Conservation (phyloP, 2,888 invertebrate genomes). For the Drosophila mercatorum region DNA sequence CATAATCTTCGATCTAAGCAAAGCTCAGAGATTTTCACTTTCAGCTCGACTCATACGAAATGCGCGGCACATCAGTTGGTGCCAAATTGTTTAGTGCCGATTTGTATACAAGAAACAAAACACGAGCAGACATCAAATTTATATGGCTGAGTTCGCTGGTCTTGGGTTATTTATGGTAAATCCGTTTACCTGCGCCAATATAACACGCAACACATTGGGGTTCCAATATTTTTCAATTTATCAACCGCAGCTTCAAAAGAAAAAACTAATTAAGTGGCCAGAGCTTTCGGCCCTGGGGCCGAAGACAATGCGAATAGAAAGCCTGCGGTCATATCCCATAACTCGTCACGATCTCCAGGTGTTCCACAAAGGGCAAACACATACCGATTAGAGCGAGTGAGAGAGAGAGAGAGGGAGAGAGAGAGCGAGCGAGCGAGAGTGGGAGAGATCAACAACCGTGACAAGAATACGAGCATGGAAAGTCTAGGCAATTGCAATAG, state of each 20-base stretch:
- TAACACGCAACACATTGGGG: constrained; percentile 6
- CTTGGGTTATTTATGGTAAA: constrained; percentile 59
- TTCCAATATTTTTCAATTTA: constrained; percentile 20
- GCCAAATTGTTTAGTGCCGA: constrained; percentile 47
- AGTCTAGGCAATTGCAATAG: constrained; percentile 42
- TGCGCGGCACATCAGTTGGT: constrained; percentile 52
- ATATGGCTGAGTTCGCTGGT: constrained; percentile 38
- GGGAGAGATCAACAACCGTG: constrained; percentile 55
- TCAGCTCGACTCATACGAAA: constrained; percentile 51
- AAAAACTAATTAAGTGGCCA: constrained; percentile 66
- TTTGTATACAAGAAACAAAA: constrained; percentile 22
- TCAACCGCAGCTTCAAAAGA: constrained; percentile 37
- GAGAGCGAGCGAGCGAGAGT: background rate
- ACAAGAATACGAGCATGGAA: constrained; percentile 58
- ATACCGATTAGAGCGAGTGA: background rate
- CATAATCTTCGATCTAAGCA: constrained; percentile 39
- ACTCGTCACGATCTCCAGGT: constrained; percentile 56
- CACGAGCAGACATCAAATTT: constrained; percentile 29
- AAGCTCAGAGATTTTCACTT: constrained; percentile 50
- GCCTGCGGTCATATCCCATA: constrained; percentile 61
- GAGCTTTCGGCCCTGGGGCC: constrained; percentile 32
- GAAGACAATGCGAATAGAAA: constrained; percentile 69
- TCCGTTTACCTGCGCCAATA: constrained; percentile 73
- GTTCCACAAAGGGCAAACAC: constrained; percentile 29
- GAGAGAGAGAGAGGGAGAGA: background rate